phyloP scores from a whole-genome alignment of 1,140 invertebrate genomes.

The Monomorium pharaonis region DNA sequence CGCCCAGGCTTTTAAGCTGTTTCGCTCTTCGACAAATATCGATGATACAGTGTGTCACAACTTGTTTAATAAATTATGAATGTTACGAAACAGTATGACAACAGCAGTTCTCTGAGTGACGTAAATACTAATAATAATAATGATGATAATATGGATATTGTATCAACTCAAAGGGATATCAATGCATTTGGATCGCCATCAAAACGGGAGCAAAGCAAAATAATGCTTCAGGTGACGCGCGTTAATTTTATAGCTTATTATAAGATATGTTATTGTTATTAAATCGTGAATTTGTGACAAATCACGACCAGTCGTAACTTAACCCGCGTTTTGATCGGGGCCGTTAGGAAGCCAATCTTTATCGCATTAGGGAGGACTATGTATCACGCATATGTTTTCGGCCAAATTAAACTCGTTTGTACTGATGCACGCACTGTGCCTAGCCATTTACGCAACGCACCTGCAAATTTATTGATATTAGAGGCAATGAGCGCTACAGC shows the following conservation, averaged over 20 bases:
- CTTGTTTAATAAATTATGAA: conserved; percentile 58
- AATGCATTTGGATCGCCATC: conserved; percentile 37
- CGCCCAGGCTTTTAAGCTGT: conserved; percentile 26
- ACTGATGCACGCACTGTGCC: conserved; percentile 61
- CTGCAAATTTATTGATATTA: conserved; percentile 74
- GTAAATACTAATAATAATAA: conserved; percentile 57
- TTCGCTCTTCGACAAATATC: conserved; percentile 44
- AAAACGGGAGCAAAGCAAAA: conserved; percentile 23
- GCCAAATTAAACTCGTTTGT: conserved; percentile 59
- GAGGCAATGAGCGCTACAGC: conserved; percentile 67
- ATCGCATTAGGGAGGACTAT: conserved; percentile 4
- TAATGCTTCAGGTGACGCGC: conserved; percentile 43
- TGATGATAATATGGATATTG: conserved; percentile 49
- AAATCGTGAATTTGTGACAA: not conserved
- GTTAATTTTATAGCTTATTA: conserved; percentile 39
- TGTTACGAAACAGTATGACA: conserved; percentile 33
- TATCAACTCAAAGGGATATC: conserved; percentile 57
- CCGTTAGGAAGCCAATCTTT: conserved; percentile 23
- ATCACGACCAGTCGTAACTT: not conserved
- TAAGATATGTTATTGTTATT: not conserved
- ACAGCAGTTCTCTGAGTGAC: conserved; percentile 48
- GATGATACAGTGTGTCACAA: conserved; percentile 48
- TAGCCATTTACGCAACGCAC: conserved; percentile 66
- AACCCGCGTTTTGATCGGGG: not conserved
- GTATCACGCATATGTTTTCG: conserved; percentile 49